Evolutionary conservation across 2,113 vertebrate species (phyloP).

Genomic region (Pitta sordida): DNA sequence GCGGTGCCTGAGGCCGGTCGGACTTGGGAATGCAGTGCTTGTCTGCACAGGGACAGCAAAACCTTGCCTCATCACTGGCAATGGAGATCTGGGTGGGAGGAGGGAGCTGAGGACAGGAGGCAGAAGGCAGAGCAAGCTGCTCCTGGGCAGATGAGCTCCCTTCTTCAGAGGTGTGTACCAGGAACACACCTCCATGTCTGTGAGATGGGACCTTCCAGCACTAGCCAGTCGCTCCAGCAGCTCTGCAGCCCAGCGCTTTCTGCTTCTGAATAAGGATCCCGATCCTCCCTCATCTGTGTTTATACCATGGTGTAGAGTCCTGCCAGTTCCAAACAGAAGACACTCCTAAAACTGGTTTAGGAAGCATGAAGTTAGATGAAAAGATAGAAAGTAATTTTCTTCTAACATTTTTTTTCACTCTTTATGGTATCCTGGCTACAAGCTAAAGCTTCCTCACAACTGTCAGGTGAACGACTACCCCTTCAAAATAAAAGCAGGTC

Average conservation of each 20-base stretch:
- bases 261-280: background rate
- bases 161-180: background rate
- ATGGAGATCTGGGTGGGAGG: background rate
- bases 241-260: accelerated
- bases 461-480: background rate
- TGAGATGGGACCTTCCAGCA: background rate
- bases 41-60: background rate
- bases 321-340: background rate
- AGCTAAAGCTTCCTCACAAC: background rate
- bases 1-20: accelerated
- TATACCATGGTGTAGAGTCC: background rate
- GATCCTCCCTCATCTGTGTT: background rate
- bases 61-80: accelerated
- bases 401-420: background rate
- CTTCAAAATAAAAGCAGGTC: background rate
- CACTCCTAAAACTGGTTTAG: background rate
- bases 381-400: background rate
- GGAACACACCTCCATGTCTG: background rate
- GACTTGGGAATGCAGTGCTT: accelerated
- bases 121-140: background rate
- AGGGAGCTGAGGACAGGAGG: background rate
- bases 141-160: background rate
- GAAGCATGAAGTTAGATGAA: background rate
- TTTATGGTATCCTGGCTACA: background rate
- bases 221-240: background rate